Base-by-base conservation (phyloP, 2,888 invertebrate species). In the Melieria omissa region DNA sequence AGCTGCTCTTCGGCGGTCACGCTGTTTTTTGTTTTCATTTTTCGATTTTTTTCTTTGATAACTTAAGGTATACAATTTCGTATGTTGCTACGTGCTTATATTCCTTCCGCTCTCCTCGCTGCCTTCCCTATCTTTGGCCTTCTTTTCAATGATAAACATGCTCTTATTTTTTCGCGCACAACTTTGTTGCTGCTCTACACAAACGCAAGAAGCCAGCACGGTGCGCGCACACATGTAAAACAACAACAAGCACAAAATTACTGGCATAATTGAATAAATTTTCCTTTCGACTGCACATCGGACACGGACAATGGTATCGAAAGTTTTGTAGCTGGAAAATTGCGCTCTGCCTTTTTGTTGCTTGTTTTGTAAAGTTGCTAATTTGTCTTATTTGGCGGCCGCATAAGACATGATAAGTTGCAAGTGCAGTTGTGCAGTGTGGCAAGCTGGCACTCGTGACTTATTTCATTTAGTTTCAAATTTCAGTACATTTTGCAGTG, bases 241-340 rank as follows among this genome's bases (percentile, higher is more conserved):
- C 46, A 64, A 64, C 46, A 49, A 64, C 6, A 47, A 63, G 14
- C 46, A 64, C 10, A 64, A 14, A 64, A 47, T 10, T 8, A 64
- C n/a, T 64, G n/a, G 9, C n/a, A 14, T 65, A 5, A 52, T 60
- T 65, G 52, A 42, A 71, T 55, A 65, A 14, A 65, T 65, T 71
- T 71, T 71, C 61, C 55, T 54, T 54, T 65, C 60, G 61, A 71
- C 49, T 65, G 54, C 12, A 46, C 65, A 65, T 65, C 54, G 46
- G 58, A 58, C 65, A 65, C 65, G 65, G 55, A 57, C 29, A 65
- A 57, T 44, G 16, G n/a, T 45, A 65, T 45, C 57, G 55, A 65
- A 65, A 65, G 57, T 55, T 65, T 29, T 16, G n/a, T 47, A 63
- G 29, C 64, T 29, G 16, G 14, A 47, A 63, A 63, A n/a, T n/a